A percentile compares a stretch with the other conserved stretches of the same genome.
phyloP scores from a whole-genome alignment of 2,797 vertebrate species.

The Enteromius treurensis region DNA sequence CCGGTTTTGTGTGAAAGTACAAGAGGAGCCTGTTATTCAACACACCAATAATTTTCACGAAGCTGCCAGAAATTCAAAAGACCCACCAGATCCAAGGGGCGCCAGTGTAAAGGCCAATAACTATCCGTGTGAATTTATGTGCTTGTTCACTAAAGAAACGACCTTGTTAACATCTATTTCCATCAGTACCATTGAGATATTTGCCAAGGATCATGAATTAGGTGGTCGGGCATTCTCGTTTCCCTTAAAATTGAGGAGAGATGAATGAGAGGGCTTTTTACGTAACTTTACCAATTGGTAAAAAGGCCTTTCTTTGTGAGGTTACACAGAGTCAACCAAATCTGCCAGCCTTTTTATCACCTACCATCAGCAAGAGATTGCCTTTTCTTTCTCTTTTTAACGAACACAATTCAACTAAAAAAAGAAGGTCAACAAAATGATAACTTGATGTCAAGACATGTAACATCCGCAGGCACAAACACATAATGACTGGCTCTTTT shows the following conservation, averaged over 20 bases:
- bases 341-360: conserved; percentile 4
- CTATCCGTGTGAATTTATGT: conserved; percentile 35
- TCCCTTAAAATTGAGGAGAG: conserved; percentile 24
- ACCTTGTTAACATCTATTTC: conserved; percentile 48
- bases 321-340: background rate
- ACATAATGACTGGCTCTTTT: background rate
- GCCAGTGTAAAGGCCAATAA: conserved; percentile 39
- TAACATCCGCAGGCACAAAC: background rate
- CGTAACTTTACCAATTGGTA: background rate
- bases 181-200: conserved; percentile 17
- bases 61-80: conserved; percentile 43
- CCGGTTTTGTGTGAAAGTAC: conserved; percentile 39
- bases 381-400: conserved; percentile 2
- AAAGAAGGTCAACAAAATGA: background rate
- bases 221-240: conserved; percentile 6
- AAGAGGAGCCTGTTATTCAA: conserved; percentile 40
- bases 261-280: background rate
- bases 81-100: conserved; percentile 35
- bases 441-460: background rate
- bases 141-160: conserved; percentile 23
- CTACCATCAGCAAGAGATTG: background rate
- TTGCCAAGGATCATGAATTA: conserved; percentile 27
- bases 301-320: conserved; percentile 3
- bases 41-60: conserved; percentile 37
- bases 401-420: background rate